Percentiles rank a stretch among this genome's conserved stretches.
phyloP scores from a whole-genome alignment of 2,113 vertebrate species.

The Hemibagrus wyckioides region DNA sequence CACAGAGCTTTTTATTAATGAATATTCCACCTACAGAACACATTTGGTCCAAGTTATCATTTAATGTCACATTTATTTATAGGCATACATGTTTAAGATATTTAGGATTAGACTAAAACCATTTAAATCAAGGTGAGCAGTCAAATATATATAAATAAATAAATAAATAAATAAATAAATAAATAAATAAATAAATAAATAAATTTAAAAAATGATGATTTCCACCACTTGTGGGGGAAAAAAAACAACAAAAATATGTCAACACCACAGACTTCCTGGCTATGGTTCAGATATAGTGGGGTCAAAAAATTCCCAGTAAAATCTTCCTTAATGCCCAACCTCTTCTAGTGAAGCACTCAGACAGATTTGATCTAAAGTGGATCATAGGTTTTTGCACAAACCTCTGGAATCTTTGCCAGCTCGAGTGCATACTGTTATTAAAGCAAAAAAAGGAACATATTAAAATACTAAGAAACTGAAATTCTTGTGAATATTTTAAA shows the following conservation, averaged over 20 bases:
- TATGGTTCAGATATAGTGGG: background rate
- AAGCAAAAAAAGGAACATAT: background rate
- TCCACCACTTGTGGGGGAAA: background rate
- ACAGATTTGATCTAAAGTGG: background rate
- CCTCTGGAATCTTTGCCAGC: background rate
- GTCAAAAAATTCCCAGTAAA: background rate
- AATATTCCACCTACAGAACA: background rate
- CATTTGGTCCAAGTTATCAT: background rate
- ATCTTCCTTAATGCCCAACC: background rate
- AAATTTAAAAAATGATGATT: too few relatives aligned
- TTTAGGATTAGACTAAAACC: background rate
- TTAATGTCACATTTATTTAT: background rate
- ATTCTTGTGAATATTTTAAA: background rate
- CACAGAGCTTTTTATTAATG: background rate
- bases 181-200: too few relatives aligned
- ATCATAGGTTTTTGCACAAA: background rate
- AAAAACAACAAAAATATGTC: background rate
- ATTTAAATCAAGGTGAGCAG: background rate
- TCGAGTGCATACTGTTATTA: background rate
- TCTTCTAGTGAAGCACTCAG: background rate
- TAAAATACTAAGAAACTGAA: background rate
- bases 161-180: too few relatives aligned
- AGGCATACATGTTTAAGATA: background rate
- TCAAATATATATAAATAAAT: too few relatives aligned
- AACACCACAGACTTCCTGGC: background rate